Percentiles rank a stretch among this genome's conserved stretches.
These are phyloP conservation scores for Drosophila guanche DNA, from an alignment of 1,140 invertebrate species.

Conservation along the genomic window DNA sequence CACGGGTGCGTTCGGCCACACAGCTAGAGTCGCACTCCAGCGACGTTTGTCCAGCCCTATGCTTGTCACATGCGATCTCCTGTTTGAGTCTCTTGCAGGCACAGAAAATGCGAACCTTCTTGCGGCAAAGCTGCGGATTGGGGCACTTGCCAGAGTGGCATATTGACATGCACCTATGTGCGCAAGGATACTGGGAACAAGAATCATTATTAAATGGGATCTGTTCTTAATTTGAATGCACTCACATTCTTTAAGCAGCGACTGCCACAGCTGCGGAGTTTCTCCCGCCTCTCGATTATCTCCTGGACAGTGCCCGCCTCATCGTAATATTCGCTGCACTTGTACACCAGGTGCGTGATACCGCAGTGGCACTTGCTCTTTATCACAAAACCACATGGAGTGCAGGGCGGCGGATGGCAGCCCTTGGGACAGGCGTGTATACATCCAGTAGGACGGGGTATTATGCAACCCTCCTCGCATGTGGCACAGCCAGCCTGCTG, in stretches of 20 bases:
- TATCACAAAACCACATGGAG: slow-evolving; percentile 89
- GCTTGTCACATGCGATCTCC: slow-evolving; percentile 89
- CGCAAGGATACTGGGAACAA: slow-evolving; percentile 86
- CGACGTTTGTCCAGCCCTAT: slow-evolving; percentile 84
- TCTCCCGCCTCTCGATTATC: slow-evolving; percentile 67
- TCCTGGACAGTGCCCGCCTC: slow-evolving; percentile 84
- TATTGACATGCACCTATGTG: slow-evolving; percentile 89
- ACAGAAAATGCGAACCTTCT: slow-evolving; percentile 92
- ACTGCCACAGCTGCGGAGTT: slow-evolving; percentile 84
- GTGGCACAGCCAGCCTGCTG: slow-evolving; percentile 86
- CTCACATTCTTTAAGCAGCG: slow-evolving; percentile 93
- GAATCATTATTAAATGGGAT: not conserved
- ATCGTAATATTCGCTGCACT: slow-evolving; percentile 88
- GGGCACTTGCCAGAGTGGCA: slow-evolving; percentile 92
- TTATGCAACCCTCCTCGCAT: slow-evolving; percentile 89
- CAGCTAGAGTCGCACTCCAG: slow-evolving; percentile 88
- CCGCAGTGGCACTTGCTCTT: slow-evolving; percentile 92
- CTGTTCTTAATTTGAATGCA: slow-evolving; percentile 10
- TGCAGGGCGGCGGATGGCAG: slow-evolving; percentile 90
- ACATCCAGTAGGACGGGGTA: slow-evolving; percentile 90
- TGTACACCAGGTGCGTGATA: slow-evolving; percentile 88
- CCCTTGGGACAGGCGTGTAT: slow-evolving; percentile 89
- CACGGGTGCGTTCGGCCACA: slow-evolving; percentile 84
- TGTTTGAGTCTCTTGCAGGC: slow-evolving; percentile 88
- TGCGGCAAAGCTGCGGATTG: slow-evolving; percentile 88